Evolutionary conservation across 2,797 vertebrate species (phyloP).

Genomic region (Loriculus beryllinus): DNA sequence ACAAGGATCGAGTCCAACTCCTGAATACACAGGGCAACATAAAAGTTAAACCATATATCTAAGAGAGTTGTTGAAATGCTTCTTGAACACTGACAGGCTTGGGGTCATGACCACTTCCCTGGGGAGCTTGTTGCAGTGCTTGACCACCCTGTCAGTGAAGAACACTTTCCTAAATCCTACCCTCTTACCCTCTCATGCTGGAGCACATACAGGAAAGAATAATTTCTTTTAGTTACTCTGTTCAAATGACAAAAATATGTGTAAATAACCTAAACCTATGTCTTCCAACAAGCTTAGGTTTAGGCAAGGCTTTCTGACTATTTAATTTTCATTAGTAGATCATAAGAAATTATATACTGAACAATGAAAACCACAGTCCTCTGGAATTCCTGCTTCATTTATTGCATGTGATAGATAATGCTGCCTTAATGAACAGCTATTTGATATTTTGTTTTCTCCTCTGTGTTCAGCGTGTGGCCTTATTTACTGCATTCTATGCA

Average conservation of each 20-base stretch:
- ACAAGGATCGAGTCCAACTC: not conserved
- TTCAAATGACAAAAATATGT: not conserved
- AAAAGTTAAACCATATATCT: not conserved
- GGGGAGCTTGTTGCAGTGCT: not conserved
- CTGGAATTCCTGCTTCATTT: not conserved
- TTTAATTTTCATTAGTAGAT: not conserved
- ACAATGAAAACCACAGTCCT: not conserved
- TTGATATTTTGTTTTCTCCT: conserved; percentile 37
- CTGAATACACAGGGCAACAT: not conserved
- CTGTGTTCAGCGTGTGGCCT: not conserved
- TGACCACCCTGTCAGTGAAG: not conserved
- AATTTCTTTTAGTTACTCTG: not conserved
- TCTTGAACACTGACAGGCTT: not conserved
- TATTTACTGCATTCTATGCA: conserved; percentile 33
- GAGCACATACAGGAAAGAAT: not conserved
- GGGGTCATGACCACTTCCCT: not conserved
- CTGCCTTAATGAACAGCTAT: conserved; percentile 32
- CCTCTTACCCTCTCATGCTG: not conserved
- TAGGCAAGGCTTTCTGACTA: not conserved
- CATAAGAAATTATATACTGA: not conserved
- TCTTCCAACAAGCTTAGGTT: not conserved
- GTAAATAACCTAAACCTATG: not conserved
- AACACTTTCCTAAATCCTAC: not conserved
- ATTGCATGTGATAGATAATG: not conserved
- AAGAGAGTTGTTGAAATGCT: not conserved